Conservation (phyloP, 2,888 invertebrate genomes). For the Apamea crenata region DNA sequence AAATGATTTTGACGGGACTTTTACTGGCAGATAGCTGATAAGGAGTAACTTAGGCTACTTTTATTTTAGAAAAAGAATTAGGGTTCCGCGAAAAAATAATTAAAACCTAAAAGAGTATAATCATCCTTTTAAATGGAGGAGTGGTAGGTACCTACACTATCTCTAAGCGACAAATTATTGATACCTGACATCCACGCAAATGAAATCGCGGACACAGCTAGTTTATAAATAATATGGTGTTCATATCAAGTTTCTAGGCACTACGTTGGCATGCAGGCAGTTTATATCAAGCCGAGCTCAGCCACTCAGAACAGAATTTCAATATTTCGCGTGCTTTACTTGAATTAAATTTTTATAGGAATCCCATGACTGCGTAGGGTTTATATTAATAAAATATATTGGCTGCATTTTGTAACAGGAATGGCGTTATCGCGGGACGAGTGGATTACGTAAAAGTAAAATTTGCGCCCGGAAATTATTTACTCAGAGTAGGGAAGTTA, state of each 20-base stretch:
- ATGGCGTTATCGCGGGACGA: background rate
- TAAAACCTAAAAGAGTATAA: background rate
- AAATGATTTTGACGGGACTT: no score
- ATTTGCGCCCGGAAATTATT: background rate
- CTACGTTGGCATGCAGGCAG: conserved; percentile 41
- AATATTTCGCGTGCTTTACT: conserved; percentile 42
- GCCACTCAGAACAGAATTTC: conserved; percentile 57
- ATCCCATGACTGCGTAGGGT: conserved; percentile 35
- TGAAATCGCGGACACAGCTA: background rate
- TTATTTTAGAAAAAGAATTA: no score
- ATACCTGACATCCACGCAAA: background rate
- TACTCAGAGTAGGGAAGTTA: background rate
- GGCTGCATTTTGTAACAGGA: conserved; percentile 43
- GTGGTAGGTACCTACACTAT: background rate
- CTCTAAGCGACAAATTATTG: background rate
- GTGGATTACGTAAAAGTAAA: background rate
- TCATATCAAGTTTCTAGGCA: conserved; percentile 31
- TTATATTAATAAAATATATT: conserved; percentile 51
- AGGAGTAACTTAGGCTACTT: no score
- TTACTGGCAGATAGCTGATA: no score
- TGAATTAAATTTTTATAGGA: conserved; percentile 45
- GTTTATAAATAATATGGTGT: background rate
- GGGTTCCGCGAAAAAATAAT: background rate
- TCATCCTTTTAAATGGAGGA: background rate
- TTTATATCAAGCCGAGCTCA: conserved; percentile 50